A percentile compares a stretch with the other conserved stretches of the same genome.
These are phyloP conservation scores for Heliconius nattereri DNA, from an alignment of 1,140 invertebrate genomes.

Conservation along the genomic window DNA sequence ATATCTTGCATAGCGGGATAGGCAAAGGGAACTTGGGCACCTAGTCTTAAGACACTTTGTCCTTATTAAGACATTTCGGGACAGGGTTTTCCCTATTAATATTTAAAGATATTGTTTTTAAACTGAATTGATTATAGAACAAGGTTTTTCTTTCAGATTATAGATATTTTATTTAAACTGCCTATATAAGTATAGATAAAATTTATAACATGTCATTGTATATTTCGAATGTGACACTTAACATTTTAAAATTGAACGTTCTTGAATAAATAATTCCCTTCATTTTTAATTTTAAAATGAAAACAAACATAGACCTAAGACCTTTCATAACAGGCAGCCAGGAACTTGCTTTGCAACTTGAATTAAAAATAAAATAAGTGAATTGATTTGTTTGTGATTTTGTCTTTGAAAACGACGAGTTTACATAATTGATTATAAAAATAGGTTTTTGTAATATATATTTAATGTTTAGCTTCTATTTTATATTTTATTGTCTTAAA, in stretches of 20 bases:
- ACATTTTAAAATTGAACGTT: constrained; percentile 14
- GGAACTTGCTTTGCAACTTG: constrained; percentile 5
- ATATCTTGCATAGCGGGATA: too few species aligned
- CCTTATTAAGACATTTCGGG: too few species aligned
- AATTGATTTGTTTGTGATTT: neutral
- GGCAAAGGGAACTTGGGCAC: too few species aligned
- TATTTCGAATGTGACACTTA: constrained; percentile 5
- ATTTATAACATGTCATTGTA: neutral
- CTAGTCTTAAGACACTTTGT: too few species aligned
- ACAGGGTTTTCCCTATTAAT: neutral
- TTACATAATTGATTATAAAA: neutral
- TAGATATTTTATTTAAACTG: neutral
- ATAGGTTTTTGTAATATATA: neutral
- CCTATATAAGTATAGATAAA: neutral
- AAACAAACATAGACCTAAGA: neutral
- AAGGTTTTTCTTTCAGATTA: neutral
- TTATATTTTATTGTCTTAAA: neutral
- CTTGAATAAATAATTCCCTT: constrained; percentile 11
- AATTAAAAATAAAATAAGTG: constrained; percentile 2
- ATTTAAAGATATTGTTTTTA: neutral
- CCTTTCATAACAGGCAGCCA: neutral
- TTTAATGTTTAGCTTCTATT: neutral
- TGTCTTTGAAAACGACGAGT: neutral
- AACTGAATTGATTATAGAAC: neutral
- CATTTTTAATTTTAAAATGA: constrained; percentile 1